These are phyloP conservation scores for Hirtodrosophila cameraria DNA, from an alignment of 2,888 invertebrate species.

Conservation along the genomic window DNA sequence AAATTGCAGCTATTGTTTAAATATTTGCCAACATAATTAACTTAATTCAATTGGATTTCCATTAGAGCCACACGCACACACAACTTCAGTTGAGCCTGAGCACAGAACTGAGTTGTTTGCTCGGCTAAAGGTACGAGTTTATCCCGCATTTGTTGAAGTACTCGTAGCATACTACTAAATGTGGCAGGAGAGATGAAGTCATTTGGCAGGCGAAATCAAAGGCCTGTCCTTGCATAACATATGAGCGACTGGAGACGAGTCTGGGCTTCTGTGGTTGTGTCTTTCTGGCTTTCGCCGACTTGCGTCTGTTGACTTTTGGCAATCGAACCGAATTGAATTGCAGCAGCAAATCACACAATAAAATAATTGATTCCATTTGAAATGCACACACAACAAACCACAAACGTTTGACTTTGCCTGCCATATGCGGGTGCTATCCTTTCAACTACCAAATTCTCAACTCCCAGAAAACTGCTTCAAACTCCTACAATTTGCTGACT, in stretches of 20 bases:
- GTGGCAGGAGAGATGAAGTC: conserved; percentile 9
- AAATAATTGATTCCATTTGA: conserved; percentile 79
- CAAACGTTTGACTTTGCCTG: conserved; percentile 43
- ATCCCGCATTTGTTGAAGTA: conserved; percentile 6
- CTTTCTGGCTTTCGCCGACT: conserved; percentile 42
- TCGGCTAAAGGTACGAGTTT: conserved; percentile 58
- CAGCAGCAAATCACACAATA: conserved; percentile 77
- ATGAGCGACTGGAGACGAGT: conserved; percentile 51
- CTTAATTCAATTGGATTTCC: conserved; percentile 84
- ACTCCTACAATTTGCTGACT: conserved; percentile 51
- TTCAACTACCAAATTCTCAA: conserved; percentile 13
- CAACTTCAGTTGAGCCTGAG: conserved; percentile 26
- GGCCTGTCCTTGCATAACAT: conserved; percentile 69
- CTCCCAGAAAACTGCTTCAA: background rate
- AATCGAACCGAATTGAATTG: conserved; percentile 74
- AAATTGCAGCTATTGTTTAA: conserved; percentile 82
- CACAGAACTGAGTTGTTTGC: conserved; percentile 65
- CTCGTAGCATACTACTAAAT: background rate
- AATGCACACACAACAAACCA: conserved; percentile 60
- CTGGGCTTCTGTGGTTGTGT: conserved; percentile 18
- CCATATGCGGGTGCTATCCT: conserved; percentile 61
- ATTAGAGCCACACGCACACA: conserved; percentile 69
- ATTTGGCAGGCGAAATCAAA: conserved; percentile 57
- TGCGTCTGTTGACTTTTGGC: conserved; percentile 70
- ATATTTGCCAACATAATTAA: conserved; percentile 84